phyloP scores from a whole-genome alignment of 2,797 vertebrate genomes.

The Amniataba percoides region DNA sequence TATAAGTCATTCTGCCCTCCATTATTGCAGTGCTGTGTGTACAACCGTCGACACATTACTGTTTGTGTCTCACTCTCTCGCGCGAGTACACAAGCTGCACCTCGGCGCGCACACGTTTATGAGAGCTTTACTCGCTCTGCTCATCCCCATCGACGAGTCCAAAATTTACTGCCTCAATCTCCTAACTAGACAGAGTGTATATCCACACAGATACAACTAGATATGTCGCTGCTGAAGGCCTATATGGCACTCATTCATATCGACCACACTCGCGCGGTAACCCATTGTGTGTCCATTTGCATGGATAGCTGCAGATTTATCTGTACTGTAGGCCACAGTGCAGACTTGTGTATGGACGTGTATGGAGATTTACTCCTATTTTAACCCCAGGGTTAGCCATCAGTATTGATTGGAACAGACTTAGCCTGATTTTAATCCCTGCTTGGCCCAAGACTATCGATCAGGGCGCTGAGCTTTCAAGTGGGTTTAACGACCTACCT shows the following conservation, averaged over 20 bases:
- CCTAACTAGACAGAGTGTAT: slow-evolving; percentile 33
- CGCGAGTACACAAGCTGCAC: slow-evolving; percentile 28
- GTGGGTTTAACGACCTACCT: slow-evolving; percentile 84
- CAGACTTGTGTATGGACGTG: slow-evolving; percentile 76
- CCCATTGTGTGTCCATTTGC: slow-evolving; percentile 80
- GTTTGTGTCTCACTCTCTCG: slow-evolving; percentile 44
- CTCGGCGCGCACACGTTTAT: slow-evolving; percentile 48
- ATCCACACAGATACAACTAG: slow-evolving; percentile 46
- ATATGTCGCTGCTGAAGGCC: slow-evolving; percentile 48
- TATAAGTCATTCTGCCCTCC: slow-evolving; percentile 44
- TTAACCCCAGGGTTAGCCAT: slow-evolving; percentile 85
- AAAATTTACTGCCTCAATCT: slow-evolving; percentile 61
- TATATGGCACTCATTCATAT: slow-evolving; percentile 58
- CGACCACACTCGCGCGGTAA: slow-evolving; percentile 49
- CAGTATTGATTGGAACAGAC: slow-evolving; percentile 86
- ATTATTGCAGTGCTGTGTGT: slow-evolving; percentile 42
- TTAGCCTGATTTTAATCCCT: slow-evolving; percentile 86
- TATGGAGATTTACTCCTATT: slow-evolving; percentile 86
- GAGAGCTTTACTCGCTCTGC: slow-evolving; percentile 59
- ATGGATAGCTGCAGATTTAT: slow-evolving; percentile 78
- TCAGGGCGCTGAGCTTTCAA: slow-evolving; percentile 84
- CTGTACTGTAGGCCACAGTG: slow-evolving; percentile 69
- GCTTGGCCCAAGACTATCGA: slow-evolving; percentile 81
- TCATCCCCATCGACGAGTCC: slow-evolving; percentile 50
- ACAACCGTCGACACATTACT: slow-evolving; percentile 6